A percentile compares a stretch with the other conserved stretches of the same genome.
These are phyloP conservation scores for Slavum lentiscoides DNA, from an alignment of 2,888 invertebrate genomes.

Conservation along the genomic window DNA sequence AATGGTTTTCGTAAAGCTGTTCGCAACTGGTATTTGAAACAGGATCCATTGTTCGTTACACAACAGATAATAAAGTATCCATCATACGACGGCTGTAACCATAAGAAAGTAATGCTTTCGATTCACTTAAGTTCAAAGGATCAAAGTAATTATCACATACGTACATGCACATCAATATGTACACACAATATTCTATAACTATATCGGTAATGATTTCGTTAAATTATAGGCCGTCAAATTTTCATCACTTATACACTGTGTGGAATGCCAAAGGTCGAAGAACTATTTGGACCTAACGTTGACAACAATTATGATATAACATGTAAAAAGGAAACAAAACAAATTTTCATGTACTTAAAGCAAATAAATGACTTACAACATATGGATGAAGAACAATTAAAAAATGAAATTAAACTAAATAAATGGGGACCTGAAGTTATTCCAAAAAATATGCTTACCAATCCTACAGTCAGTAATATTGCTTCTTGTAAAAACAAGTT, in stretches of 20 bases:
- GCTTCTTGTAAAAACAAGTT: neutral
- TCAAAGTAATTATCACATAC: slow-evolving; percentile 26
- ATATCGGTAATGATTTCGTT: neutral
- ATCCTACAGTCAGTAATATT: neutral
- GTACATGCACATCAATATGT: neutral
- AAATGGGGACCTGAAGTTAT: neutral
- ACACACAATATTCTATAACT: too few species aligned
- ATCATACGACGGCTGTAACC: neutral
- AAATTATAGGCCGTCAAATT: slow-evolving; percentile 1
- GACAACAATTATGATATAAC: neutral
- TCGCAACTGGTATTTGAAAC: slow-evolving; percentile 38
- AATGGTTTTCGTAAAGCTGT: slow-evolving; percentile 20
- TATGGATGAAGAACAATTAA: neutral
- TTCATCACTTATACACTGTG: neutral
- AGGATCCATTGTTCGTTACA: slow-evolving; percentile 21
- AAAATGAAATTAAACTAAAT: neutral
- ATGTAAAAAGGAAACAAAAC: neutral
- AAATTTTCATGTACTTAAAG: slow-evolving; percentile 2
- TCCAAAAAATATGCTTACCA: neutral
- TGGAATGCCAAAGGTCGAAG: neutral
- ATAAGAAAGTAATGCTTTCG: slow-evolving; percentile 21
- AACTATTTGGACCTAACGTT: neutral
- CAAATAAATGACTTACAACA: neutral
- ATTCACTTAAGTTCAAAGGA: slow-evolving; percentile 16
- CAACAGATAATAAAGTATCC: slow-evolving; percentile 12